These are phyloP conservation scores for Channallabes apus DNA, from an alignment of 2,797 vertebrate genomes.

Conservation along the genomic window DNA sequence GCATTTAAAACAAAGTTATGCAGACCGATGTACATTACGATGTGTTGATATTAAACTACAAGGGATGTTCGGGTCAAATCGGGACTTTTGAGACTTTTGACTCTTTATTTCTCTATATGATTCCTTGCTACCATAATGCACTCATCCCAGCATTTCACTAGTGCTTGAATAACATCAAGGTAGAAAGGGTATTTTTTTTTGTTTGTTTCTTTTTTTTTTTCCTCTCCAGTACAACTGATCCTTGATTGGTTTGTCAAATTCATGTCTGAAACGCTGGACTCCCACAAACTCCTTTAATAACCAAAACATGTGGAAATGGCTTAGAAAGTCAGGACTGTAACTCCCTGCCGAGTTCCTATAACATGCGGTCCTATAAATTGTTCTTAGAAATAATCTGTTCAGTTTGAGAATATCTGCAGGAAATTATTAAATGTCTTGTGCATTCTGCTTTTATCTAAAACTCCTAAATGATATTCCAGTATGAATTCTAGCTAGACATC, in stretches of 20 bases:
- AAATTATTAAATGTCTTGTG: not conserved
- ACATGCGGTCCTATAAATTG: not conserved
- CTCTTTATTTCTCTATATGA: too few relatives aligned
- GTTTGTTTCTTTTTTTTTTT: too few relatives aligned
- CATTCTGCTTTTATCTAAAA: not conserved
- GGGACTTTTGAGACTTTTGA: not conserved
- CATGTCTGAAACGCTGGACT: too few relatives aligned
- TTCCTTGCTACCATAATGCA: too few relatives aligned
- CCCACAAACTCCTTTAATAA: not conserved
- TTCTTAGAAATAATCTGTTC: not conserved
- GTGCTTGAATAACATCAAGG: too few relatives aligned
- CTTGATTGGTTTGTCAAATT: too few relatives aligned
- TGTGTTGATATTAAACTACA: not conserved
- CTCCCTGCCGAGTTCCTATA: not conserved
- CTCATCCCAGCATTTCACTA: too few relatives aligned
- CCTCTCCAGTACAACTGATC: too few relatives aligned
- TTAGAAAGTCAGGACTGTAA: too few relatives aligned
- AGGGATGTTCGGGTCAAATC: not conserved
- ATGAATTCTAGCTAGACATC: not conserved
- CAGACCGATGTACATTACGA: not conserved
- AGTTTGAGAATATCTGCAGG: not conserved
- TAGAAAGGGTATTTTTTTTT: too few relatives aligned
- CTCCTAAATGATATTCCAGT: not conserved
- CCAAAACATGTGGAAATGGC: not conserved
- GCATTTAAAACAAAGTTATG: not conserved